These are phyloP conservation scores for Podilymbus podiceps DNA, from an alignment of 2,113 vertebrate species.

Conservation along the genomic window DNA sequence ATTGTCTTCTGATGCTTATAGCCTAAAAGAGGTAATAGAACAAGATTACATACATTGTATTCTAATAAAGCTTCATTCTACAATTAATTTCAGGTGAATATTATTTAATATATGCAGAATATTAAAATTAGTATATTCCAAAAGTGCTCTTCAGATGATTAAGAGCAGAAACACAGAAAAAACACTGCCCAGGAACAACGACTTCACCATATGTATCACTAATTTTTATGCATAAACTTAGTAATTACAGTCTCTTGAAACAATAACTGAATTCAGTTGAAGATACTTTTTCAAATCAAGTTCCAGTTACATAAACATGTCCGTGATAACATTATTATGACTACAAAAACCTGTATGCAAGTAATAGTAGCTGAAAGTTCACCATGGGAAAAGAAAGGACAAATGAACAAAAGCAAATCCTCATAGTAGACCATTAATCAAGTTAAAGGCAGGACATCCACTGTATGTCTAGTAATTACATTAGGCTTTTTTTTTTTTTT, in stretches of 20 bases:
- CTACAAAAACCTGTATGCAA: neutral
- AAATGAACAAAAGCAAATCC: neutral
- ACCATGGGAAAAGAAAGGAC: neutral
- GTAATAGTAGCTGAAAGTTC: neutral
- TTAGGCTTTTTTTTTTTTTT: neutral
- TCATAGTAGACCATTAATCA: neutral
- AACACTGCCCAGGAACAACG: neutral
- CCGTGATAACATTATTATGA: neutral
- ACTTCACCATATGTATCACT: neutral
- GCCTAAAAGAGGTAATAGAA: neutral
- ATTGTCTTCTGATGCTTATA: neutral
- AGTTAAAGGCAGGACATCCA: neutral
- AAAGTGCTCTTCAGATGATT: neutral
- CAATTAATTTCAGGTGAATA: neutral
- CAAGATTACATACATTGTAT: neutral
- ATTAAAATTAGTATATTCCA: neutral
- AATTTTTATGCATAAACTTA: neutral
- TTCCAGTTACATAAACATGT: neutral
- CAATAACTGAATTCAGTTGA: neutral
- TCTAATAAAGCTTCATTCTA: neutral
- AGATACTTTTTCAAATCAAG: neutral
- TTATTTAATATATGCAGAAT: neutral
- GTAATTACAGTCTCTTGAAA: neutral
- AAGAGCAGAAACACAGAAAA: neutral
- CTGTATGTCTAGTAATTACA: neutral